A percentile compares a stretch with the other conserved stretches of the same genome.
phyloP scores from a whole-genome alignment of 2,888 invertebrate species.

The Drosophila gaucha region DNA sequence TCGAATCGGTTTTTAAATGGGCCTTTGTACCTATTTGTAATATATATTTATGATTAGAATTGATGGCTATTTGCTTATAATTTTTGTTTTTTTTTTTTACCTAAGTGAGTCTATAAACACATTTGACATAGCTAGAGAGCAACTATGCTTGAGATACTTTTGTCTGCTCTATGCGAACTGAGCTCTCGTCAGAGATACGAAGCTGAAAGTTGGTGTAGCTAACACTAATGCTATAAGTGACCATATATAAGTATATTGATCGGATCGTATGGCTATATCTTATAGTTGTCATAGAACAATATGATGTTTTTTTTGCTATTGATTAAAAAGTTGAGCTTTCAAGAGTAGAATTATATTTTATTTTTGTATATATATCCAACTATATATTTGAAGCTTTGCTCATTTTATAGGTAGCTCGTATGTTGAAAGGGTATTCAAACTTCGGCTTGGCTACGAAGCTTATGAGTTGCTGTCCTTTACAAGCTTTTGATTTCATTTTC shows the following conservation, averaged over 20 bases:
- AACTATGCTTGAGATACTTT: background rate
- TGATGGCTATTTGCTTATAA: conserved; percentile 1
- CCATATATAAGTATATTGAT: too few relatives aligned
- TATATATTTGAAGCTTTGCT: background rate
- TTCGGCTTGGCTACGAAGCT: background rate
- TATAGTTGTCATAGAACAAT: too few relatives aligned
- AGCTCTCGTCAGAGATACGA: background rate
- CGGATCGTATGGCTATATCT: too few relatives aligned
- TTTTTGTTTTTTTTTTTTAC: background rate
- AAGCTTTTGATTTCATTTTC: background rate
- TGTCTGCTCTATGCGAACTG: background rate
- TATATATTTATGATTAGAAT: conserved; percentile 1
- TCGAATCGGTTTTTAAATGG: background rate
- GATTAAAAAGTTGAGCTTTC: background rate
- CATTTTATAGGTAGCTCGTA: background rate
- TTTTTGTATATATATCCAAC: background rate
- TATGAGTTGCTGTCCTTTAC: background rate
- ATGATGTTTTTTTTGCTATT: too few relatives aligned
- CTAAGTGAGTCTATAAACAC: background rate
- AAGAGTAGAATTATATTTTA: too few relatives aligned
- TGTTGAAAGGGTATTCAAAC: background rate
- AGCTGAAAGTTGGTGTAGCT: too few relatives aligned
- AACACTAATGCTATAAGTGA: too few relatives aligned
- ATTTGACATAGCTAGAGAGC: background rate
- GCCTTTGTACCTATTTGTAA: conserved; percentile 18